These are phyloP conservation scores for Leptobrachium leishanense DNA, from an alignment of 2,113 vertebrate species.

Conservation along the genomic window DNA sequence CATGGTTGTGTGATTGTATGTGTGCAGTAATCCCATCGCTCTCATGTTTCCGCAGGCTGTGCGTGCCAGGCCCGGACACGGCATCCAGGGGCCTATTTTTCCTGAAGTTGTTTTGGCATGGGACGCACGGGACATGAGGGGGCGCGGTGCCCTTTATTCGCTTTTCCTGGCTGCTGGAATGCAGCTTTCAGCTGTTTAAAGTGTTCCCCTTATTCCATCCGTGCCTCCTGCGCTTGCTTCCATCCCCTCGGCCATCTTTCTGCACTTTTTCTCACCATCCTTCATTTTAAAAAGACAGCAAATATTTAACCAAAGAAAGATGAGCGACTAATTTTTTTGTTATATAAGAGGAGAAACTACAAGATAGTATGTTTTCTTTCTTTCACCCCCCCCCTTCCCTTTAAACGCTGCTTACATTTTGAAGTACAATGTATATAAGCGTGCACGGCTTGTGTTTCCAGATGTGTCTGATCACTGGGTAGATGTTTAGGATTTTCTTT, in stretches of 20 bases:
- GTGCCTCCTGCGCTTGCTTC: not conserved
- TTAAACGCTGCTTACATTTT: too few species aligned
- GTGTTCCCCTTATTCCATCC: slow-evolving; percentile 4
- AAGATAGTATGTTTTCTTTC: too few species aligned
- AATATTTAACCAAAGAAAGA: too few species aligned
- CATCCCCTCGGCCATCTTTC: not conserved
- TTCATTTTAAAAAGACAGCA: too few species aligned
- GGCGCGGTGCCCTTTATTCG: slow-evolving; percentile 44
- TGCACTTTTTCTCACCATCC: too few species aligned
- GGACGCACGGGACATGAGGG: slow-evolving; percentile 35
- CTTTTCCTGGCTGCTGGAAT: slow-evolving; percentile 42
- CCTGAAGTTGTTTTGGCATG: slow-evolving; percentile 42
- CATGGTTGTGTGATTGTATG: slow-evolving; percentile 43
- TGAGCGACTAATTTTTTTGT: too few species aligned
- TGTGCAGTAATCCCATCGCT: slow-evolving; percentile 44
- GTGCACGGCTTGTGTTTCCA: too few species aligned
- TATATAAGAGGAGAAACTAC: too few species aligned
- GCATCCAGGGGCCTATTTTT: slow-evolving; percentile 44
- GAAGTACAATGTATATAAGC: too few species aligned
- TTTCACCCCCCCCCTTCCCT: too few species aligned
- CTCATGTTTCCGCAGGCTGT: slow-evolving; percentile 45
- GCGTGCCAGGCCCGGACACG: slow-evolving; percentile 39
- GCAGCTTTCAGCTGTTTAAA: slow-evolving; percentile 31
- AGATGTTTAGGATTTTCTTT: too few species aligned
- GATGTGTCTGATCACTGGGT: too few species aligned